Evolutionary conservation across 2,797 vertebrate species (phyloP).

Genomic region (Pseudochirops corinnae): DNA sequence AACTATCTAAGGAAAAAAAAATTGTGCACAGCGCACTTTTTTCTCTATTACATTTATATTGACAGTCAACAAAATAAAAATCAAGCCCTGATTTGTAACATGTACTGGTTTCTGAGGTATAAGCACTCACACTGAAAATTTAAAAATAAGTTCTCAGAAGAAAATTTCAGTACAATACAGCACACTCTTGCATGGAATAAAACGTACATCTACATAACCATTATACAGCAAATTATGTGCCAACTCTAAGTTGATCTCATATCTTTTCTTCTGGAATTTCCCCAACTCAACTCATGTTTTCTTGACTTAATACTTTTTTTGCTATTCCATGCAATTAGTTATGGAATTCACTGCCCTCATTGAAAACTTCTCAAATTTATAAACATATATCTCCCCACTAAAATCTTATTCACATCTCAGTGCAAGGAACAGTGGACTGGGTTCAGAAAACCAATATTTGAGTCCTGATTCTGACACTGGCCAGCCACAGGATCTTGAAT

Average conservation of each 20-base stretch:
- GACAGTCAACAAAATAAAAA: background rate
- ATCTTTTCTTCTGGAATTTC: background rate
- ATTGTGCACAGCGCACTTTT: no score
- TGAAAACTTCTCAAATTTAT: background rate
- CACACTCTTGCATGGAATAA: background rate
- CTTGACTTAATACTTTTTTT: background rate
- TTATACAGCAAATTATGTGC: background rate
- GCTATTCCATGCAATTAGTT: background rate
- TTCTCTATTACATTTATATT: no score
- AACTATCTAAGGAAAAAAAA: background rate
- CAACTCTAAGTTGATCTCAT: background rate
- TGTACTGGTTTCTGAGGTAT: background rate
- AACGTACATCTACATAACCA: background rate
- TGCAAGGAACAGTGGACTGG: background rate
- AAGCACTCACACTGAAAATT: background rate
- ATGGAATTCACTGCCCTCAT: background rate
- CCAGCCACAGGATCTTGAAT: background rate
- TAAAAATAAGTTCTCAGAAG: background rate
- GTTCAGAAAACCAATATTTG: background rate
- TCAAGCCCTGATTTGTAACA: background rate
- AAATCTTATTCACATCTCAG: background rate
- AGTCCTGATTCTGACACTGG: background rate
- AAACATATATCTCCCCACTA: background rate
- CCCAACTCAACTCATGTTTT: background rate
- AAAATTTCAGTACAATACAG: background rate